Conservation (phyloP, 2,113 vertebrate species). For the Neogobius melanostomus region DNA sequence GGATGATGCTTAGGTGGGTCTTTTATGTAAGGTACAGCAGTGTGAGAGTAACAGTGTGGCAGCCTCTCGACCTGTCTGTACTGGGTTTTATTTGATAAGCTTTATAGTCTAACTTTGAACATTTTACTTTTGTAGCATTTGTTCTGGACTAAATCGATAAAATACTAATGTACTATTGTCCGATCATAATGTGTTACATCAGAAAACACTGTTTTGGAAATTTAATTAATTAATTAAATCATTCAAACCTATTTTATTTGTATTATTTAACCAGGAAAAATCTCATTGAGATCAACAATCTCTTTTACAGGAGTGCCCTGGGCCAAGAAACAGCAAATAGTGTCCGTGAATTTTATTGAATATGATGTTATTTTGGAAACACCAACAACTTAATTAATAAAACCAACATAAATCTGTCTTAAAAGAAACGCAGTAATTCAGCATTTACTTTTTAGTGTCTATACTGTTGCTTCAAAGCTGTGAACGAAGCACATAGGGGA, state of each 20-base stretch:
- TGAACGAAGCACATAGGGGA: too few species aligned
- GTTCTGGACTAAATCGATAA: conserved; percentile 11
- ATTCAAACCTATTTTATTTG: too few species aligned
- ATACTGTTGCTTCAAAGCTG: too few species aligned
- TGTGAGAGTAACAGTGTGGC: background rate
- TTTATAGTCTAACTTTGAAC: conserved; percentile 13
- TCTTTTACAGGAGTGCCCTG: too few species aligned
- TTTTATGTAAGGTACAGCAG: background rate
- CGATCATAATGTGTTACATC: conserved; percentile 3
- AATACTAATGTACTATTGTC: conserved; percentile 10
- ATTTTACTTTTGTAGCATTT: conserved; percentile 15
- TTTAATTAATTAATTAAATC: too few species aligned
- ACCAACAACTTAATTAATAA: background rate
- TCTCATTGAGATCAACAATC: too few species aligned
- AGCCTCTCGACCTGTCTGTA: conserved; percentile 21
- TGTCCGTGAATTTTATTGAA: too few species aligned
- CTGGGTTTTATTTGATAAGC: conserved; percentile 26
- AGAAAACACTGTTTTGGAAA: conserved; percentile 8
- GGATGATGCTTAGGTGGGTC: too few species aligned
- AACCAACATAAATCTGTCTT: background rate
- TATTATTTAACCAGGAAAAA: too few species aligned
- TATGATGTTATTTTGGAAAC: background rate
- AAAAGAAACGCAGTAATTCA: too few species aligned
- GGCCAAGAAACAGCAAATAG: too few species aligned
- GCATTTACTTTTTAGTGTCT: too few species aligned